Evolutionary conservation across 2,113 vertebrate species (phyloP).

Genomic region (Cynocephalus volans): DNA sequence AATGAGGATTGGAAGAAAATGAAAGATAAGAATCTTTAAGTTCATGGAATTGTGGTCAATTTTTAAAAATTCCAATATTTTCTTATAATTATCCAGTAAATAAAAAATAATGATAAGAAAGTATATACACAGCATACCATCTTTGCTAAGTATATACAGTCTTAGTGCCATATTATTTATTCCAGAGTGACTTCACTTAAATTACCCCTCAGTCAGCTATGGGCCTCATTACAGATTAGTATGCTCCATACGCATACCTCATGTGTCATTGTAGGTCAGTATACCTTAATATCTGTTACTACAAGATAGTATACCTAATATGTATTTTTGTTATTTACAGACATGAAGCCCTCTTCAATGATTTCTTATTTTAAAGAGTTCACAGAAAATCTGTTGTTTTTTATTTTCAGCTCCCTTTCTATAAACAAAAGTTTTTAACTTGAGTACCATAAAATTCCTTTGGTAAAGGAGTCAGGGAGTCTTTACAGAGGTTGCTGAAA

Average conservation of each 20-base stretch:
- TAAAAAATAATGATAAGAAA: background rate
- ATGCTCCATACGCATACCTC: background rate
- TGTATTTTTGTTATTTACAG: background rate
- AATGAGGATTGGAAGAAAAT: background rate
- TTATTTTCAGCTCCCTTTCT: background rate
- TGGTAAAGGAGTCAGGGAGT: background rate
- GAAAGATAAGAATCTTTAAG: background rate
- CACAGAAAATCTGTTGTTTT: background rate
- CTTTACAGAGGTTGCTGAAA: background rate
- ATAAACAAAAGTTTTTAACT: background rate
- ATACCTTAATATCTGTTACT: background rate
- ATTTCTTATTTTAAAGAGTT: background rate
- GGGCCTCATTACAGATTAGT: accelerated
- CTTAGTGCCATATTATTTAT: background rate
- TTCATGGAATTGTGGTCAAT: background rate
- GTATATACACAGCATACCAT: background rate
- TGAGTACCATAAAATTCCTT: background rate
- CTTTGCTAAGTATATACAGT: background rate
- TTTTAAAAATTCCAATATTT: background rate
- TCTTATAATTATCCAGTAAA: background rate
- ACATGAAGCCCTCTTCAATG: background rate
- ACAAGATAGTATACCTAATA: background rate
- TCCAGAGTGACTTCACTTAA: background rate
- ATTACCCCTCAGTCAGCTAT: background rate
- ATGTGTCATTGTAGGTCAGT: too few relatives aligned